Percentiles rank a stretch among this genome's conserved stretches.
Evolutionary conservation across 2,113 vertebrate species (phyloP).

Genomic region (Origma solitaria): DNA sequence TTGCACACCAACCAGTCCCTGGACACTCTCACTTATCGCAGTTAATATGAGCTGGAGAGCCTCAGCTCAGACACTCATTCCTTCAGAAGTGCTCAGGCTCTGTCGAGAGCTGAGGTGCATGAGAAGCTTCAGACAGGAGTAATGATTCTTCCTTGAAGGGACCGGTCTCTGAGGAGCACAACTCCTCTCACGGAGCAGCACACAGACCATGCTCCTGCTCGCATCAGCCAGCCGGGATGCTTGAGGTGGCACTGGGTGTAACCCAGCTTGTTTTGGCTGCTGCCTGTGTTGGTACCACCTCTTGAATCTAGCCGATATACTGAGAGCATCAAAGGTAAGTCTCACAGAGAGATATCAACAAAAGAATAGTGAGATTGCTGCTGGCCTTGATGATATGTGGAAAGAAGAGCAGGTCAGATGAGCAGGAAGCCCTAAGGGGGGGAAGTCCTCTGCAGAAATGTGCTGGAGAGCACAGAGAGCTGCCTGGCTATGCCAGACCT

Average conservation of each 20-base stretch:
- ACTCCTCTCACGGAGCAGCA: not conserved
- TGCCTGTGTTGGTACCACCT: not conserved
- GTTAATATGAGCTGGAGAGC: not conserved
- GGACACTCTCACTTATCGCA: not conserved
- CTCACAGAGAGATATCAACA: not conserved
- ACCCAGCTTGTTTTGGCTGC: not conserved
- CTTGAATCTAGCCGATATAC: not conserved
- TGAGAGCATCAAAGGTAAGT: not conserved
- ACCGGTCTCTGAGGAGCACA: not conserved
- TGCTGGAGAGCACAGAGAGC: not conserved
- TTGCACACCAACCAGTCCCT: not conserved
- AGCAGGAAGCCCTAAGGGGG: not conserved
- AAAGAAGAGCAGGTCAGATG: not conserved
- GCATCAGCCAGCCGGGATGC: not conserved
- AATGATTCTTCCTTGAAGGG: not conserved
- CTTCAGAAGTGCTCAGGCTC: not conserved
- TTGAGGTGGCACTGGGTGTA: not conserved
- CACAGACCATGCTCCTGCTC: accelerated
- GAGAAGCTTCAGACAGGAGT: not conserved
- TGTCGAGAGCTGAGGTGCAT: not conserved
- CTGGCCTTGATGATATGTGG: not conserved
- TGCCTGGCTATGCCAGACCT: constrained; percentile 1
- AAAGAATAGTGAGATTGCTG: not conserved
- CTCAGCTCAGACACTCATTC: not conserved
- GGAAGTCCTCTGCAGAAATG: not conserved